These are phyloP conservation scores for Acanthisitta chloris DNA, from an alignment of 2,113 vertebrate species.

Conservation along the genomic window DNA sequence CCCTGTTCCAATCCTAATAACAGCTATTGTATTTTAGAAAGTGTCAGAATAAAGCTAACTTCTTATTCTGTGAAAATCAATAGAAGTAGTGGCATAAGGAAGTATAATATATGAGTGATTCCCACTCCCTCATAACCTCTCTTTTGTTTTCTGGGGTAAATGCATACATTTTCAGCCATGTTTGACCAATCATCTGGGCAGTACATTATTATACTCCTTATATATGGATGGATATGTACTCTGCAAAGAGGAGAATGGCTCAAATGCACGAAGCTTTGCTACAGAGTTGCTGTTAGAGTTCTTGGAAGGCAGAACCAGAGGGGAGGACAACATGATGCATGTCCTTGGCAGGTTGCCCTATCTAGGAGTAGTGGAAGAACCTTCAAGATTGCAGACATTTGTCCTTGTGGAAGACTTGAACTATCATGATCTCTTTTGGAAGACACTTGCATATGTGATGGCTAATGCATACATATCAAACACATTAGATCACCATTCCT, in stretches of 20 bases:
- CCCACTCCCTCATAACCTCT: background rate
- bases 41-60: background rate
- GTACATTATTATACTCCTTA: background rate
- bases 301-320: background rate
- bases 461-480: background rate
- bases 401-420: background rate
- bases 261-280: background rate
- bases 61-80: background rate
- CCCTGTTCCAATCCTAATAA: background rate
- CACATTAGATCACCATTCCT: background rate
- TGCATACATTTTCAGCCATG: background rate
- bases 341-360: no score
- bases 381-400: background rate
- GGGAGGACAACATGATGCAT: no score
- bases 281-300: no score
- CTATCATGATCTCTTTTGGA: background rate
- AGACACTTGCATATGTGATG: background rate
- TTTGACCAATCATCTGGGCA: background rate
- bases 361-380: background rate
- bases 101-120: background rate
- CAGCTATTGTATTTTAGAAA: background rate
- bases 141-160: background rate
- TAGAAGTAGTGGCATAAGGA: background rate
- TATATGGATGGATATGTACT: background rate
- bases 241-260: background rate